Conservation (phyloP, 2,113 vertebrate species). For the Laterallus jamaicensis region DNA sequence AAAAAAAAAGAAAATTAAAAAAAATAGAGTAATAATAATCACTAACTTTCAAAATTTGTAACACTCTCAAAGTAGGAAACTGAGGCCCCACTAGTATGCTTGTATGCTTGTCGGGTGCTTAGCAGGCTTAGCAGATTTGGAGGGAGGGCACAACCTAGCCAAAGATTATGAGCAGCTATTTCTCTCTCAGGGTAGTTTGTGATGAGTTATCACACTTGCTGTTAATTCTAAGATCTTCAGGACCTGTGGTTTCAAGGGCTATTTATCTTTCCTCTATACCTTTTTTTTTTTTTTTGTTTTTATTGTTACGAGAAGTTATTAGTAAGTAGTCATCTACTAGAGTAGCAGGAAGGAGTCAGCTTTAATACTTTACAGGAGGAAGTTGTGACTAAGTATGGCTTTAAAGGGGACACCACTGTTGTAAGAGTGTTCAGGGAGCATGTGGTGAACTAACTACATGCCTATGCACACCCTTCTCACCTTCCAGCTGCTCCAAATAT, state of each 20-base stretch:
- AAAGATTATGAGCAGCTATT: neutral
- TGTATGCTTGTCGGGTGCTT: neutral
- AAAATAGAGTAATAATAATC: neutral
- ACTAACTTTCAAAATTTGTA: neutral
- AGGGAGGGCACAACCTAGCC: neutral
- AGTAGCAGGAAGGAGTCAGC: neutral
- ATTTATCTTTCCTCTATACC: rapidly evolving
- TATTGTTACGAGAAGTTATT: neutral
- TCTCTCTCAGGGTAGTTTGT: neutral
- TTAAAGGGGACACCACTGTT: neutral
- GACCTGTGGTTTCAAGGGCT: neutral
- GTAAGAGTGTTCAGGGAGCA: neutral
- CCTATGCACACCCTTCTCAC: neutral
- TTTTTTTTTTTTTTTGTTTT: no score
- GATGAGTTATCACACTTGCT: neutral
- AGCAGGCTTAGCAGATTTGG: no score
- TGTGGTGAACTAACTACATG: neutral
- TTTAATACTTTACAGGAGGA: neutral
- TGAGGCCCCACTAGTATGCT: neutral
- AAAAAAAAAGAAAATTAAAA: neutral
- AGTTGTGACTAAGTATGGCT: neutral
- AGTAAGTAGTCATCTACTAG: neutral
- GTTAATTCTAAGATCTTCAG: neutral
- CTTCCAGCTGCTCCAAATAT: neutral
- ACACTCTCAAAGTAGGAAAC: neutral